Percentiles rank a stretch among this genome's conserved stretches.
These are phyloP conservation scores for Microctonus aethiopoides DNA, from an alignment of 2,888 invertebrate species.

Conservation along the genomic window DNA sequence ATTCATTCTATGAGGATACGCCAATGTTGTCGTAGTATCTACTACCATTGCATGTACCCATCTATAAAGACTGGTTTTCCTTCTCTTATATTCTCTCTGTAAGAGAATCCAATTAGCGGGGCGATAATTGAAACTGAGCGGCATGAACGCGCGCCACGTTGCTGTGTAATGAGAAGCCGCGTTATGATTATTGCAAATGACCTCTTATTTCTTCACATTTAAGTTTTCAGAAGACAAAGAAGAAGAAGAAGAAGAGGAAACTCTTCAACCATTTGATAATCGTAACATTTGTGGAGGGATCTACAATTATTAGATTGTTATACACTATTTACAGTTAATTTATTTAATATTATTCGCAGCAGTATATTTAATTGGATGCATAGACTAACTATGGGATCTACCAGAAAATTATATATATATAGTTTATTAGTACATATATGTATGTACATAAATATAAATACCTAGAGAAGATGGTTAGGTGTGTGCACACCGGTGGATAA, in stretches of 20 bases:
- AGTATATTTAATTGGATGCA: background rate
- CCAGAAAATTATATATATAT: background rate
- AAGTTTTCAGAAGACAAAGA: background rate
- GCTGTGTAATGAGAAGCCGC: slow-evolving; percentile 4
- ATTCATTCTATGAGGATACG: background rate
- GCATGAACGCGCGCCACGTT: background rate
- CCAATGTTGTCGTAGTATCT: background rate
- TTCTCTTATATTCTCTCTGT: background rate
- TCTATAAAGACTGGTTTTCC: slow-evolving; percentile 5
- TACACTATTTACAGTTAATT: slow-evolving; percentile 10
- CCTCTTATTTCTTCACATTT: slow-evolving; percentile 15
- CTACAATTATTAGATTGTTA: background rate
- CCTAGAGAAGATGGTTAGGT: slow-evolving; percentile 23
- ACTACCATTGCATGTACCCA: slow-evolving; percentile 2
- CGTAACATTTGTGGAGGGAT: background rate
- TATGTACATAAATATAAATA: background rate
- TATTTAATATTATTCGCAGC: background rate
- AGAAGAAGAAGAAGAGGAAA: background rate
- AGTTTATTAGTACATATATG: background rate
- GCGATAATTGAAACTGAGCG: slow-evolving; percentile 27
- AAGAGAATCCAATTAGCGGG: slow-evolving; percentile 18
- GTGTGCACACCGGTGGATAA: slow-evolving; percentile 23
- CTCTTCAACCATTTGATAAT: background rate
- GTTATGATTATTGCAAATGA: slow-evolving; percentile 22
- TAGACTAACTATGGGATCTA: background rate